Conservation (phyloP, 2,888 invertebrate genomes). For the Argyresthia albistria region DNA sequence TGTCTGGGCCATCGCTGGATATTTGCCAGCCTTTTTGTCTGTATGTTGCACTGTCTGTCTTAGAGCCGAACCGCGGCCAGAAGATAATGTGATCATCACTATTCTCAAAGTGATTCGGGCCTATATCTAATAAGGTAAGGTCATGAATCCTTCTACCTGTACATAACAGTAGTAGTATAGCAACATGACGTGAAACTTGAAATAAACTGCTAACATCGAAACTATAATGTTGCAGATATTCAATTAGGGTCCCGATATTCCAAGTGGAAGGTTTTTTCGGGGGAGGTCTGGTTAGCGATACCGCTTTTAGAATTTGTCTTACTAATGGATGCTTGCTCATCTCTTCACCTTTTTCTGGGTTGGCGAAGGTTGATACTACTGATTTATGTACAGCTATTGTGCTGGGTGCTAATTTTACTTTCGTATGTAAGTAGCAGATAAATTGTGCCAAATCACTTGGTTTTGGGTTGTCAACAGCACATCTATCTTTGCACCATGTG, state of each 20-base stretch:
- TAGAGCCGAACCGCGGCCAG: slow-evolving; percentile 12
- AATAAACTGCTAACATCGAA: slow-evolving; percentile 4
- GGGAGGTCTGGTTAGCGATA: slow-evolving; percentile 5
- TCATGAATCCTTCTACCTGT: slow-evolving; percentile 14
- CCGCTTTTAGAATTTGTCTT: slow-evolving; percentile 13
- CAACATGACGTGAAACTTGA: slow-evolving; percentile 4
- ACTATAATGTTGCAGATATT: not conserved
- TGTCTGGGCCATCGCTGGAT: slow-evolving; percentile 3
- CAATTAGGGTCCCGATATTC: slow-evolving; percentile 10
- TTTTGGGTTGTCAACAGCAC: not conserved
- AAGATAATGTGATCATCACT: slow-evolving; percentile 8
- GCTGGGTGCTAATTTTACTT: not conserved
- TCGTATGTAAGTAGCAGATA: not conserved
- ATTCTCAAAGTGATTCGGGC: slow-evolving; percentile 1
- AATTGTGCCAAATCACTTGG: not conserved
- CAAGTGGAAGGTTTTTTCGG: slow-evolving; percentile 13
- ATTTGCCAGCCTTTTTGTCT: slow-evolving; percentile 16
- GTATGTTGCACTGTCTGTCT: slow-evolving; percentile 12
- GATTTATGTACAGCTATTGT: slow-evolving; percentile 19
- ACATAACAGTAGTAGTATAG: slow-evolving; percentile 8
- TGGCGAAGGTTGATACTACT: slow-evolving; percentile 15
- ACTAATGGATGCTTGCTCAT: slow-evolving; percentile 11
- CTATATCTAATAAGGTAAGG: not conserved
- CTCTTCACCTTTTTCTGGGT: slow-evolving; percentile 9
- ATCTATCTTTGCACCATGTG: not conserved